phyloP scores from a whole-genome alignment of 2,888 invertebrate species.

The Ptychoptera albimana region DNA sequence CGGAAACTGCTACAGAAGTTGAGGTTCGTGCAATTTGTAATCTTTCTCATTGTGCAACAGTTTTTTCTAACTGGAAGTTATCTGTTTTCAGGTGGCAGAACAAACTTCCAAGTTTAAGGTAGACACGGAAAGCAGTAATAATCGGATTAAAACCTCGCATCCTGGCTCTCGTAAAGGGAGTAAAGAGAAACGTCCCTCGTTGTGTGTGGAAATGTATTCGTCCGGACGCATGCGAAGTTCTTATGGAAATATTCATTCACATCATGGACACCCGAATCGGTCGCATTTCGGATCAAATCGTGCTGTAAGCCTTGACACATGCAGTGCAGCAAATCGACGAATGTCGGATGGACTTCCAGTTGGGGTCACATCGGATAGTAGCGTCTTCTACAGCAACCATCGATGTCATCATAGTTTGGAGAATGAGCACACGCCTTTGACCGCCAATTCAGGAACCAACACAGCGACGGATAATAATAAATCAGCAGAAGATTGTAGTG shows the following conservation, averaged over 20 bases:
- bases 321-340: slow-evolving; percentile 26
- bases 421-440: neutral
- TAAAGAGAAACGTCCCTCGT: slow-evolving; percentile 38
- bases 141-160: slow-evolving; percentile 41
- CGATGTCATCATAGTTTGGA: slow-evolving; percentile 21
- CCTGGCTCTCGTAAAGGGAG: slow-evolving; percentile 54
- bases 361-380: slow-evolving; percentile 30
- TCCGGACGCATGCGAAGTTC: slow-evolving; percentile 29
- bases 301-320: slow-evolving; percentile 30
- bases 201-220: slow-evolving; percentile 31
- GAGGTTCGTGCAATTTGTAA: slow-evolving; percentile 35
- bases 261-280: slow-evolving; percentile 21
- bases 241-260: slow-evolving; percentile 30
- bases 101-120: slow-evolving; percentile 61
- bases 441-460: neutral
- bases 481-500: slow-evolving; percentile 2
- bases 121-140: slow-evolving; percentile 45
- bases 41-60: neutral
- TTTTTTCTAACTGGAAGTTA: neutral
- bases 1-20: slow-evolving; percentile 54
- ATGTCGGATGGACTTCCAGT: slow-evolving; percentile 27
- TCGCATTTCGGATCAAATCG: slow-evolving; percentile 30
- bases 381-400: slow-evolving; percentile 28
- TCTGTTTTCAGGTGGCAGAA: slow-evolving; percentile 37
- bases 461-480: slow-evolving; percentile 1